Conservation (phyloP, 2,888 invertebrate species). For the Tenthredo livida region DNA sequence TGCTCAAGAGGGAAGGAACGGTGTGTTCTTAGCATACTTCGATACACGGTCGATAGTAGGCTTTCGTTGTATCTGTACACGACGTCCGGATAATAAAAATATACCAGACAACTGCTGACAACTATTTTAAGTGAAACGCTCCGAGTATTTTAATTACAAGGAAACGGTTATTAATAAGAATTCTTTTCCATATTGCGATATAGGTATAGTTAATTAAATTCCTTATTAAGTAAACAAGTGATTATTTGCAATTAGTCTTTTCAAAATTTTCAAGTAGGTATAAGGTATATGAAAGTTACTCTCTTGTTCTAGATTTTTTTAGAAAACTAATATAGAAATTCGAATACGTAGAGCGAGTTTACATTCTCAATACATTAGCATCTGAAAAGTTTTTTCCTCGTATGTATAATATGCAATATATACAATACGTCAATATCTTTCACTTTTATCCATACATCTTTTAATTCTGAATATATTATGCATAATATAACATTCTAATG, state of each 20-base stretch:
- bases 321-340: slow-evolving; percentile 33
- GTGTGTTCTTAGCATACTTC: slow-evolving; percentile 58
- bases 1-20: slow-evolving; percentile 68
- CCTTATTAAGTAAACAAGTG: background rate
- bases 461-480: background rate
- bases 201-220: background rate
- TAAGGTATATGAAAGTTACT: background rate
- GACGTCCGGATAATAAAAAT: slow-evolving; percentile 39
- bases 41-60: slow-evolving; percentile 44
- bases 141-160: slow-evolving; percentile 1
- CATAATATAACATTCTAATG: background rate
- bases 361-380: background rate
- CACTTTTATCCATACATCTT: background rate
- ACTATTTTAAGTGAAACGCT: slow-evolving; percentile 28
- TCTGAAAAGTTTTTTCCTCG: background rate
- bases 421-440: background rate
- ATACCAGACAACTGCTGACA: slow-evolving; percentile 11
- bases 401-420: background rate
- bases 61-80: slow-evolving; percentile 43
- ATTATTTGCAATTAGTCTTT: background rate
- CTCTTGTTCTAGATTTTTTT: background rate
- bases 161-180: background rate
- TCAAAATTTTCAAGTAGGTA: background rate
- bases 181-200: background rate
- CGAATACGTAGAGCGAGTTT: slow-evolving; percentile 26